phyloP scores from a whole-genome alignment of 1,140 invertebrate genomes.

The Sesamia nonagrioides region DNA sequence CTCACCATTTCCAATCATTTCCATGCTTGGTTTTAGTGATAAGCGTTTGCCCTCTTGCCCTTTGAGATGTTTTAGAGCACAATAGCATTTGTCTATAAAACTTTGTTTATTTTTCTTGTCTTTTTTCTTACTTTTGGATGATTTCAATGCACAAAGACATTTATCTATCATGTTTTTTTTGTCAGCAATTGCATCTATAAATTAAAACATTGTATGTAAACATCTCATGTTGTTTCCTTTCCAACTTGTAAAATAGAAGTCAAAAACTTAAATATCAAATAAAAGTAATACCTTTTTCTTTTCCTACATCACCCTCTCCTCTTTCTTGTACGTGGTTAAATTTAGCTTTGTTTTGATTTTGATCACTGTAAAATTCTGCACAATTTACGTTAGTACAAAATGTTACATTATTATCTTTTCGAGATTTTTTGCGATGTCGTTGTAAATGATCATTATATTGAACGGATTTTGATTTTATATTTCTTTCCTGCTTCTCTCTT shows the following conservation, averaged over 20 bases:
- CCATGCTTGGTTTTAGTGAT: not conserved
- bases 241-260: too few relatives aligned
- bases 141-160: not conserved
- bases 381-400: not conserved
- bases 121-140: not conserved
- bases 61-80: not conserved
- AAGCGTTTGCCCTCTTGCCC: not conserved
- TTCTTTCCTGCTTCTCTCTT: not conserved
- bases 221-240: too few relatives aligned
- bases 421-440: not conserved
- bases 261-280: too few relatives aligned
- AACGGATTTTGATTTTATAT: not conserved
- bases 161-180: not conserved
- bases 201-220: too few relatives aligned
- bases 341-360: not conserved
- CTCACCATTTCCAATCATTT: not conserved
- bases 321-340: not conserved
- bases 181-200: not conserved
- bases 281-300: not conserved
- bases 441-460: not conserved
- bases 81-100: not conserved
- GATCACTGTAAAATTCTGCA: not conserved
- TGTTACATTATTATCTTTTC: not conserved
- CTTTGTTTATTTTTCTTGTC: not conserved
- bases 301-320: not conserved